phyloP scores from a whole-genome alignment of 2,888 invertebrate genomes.

The Lamellibrachia columna region DNA sequence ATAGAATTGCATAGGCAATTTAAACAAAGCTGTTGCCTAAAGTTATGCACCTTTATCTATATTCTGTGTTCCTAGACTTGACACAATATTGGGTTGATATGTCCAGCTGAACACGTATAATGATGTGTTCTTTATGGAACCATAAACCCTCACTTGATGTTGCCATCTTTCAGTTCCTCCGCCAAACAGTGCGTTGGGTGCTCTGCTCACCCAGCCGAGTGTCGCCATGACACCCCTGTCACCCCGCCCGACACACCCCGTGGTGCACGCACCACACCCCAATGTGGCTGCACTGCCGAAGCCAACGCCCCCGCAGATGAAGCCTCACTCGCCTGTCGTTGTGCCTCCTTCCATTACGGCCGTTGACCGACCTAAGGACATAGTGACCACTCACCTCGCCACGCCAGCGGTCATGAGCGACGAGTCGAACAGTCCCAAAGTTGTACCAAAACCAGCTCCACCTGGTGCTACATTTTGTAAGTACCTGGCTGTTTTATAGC shows the following conservation, averaged over 20 bases:
- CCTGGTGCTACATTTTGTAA: slow-evolving; percentile 61
- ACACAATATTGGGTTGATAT: too few relatives aligned
- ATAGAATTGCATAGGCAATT: too few relatives aligned
- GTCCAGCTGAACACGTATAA: neutral
- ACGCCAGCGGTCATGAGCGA: slow-evolving; percentile 43
- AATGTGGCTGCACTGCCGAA: neutral
- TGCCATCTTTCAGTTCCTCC: slow-evolving; percentile 13
- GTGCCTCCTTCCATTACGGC: neutral
- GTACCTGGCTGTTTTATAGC: slow-evolving; percentile 34
- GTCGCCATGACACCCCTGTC: slow-evolving; percentile 3
- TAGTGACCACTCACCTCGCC: slow-evolving; percentile 29
- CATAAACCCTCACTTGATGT: too few relatives aligned
- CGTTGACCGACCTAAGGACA: slow-evolving; percentile 26
- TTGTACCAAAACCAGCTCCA: slow-evolving; percentile 54
- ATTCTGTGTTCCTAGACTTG: too few relatives aligned
- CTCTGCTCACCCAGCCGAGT: slow-evolving; percentile 34
- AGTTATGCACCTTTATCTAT: too few relatives aligned
- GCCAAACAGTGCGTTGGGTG: slow-evolving; percentile 33
- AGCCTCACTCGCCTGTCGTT: neutral
- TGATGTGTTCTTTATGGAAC: neutral
- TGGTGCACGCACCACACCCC: slow-evolving; percentile 1
- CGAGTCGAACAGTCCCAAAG: slow-evolving; percentile 57
- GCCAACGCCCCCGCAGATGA: slow-evolving; percentile 25
- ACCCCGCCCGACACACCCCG: neutral
- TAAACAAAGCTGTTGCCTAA: too few relatives aligned